Percentiles rank a stretch among this genome's conserved stretches.
Conservation (phyloP, 2,797 vertebrate genomes). For the Sebastiscus tertius region DNA sequence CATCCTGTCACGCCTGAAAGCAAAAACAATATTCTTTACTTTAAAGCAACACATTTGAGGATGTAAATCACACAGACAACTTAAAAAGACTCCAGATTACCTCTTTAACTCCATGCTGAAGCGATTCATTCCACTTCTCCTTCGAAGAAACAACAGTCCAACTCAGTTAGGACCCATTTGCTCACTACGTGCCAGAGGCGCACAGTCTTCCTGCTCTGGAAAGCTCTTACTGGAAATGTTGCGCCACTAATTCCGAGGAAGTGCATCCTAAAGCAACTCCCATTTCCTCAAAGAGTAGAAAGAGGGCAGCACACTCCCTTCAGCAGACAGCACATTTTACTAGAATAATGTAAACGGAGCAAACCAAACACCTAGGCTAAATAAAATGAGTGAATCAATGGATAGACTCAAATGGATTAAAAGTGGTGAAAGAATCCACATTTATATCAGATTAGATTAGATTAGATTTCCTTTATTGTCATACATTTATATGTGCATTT, state of each 20-base stretch:
- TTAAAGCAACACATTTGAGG: rapidly evolving
- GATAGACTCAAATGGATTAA: not conserved
- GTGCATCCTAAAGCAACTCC: not conserved
- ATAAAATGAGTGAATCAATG: not conserved
- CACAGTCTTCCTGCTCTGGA: not conserved
- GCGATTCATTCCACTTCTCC: not conserved
- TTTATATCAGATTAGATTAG: too few species aligned
- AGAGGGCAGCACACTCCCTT: too few species aligned
- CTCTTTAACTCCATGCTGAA: not conserved
- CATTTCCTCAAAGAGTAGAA: not conserved
- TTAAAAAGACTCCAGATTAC: not conserved
- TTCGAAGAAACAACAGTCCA: not conserved
- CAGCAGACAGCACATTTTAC: not conserved
- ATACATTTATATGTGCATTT: not conserved
- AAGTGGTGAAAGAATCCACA: not conserved
- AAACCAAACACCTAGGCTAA: too few species aligned
- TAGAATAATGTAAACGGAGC: not conserved
- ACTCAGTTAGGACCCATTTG: rapidly evolving
- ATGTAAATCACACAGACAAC: rapidly evolving
- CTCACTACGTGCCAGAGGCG: not conserved
- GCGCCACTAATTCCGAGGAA: not conserved
- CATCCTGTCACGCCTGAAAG: not conserved
- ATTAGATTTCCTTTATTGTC: too few species aligned
- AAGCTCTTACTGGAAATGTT: constrained; percentile 17
- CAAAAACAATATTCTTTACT: not conserved